phyloP scores from a whole-genome alignment of 1,140 invertebrate genomes.

The Drosophila rufa region DNA sequence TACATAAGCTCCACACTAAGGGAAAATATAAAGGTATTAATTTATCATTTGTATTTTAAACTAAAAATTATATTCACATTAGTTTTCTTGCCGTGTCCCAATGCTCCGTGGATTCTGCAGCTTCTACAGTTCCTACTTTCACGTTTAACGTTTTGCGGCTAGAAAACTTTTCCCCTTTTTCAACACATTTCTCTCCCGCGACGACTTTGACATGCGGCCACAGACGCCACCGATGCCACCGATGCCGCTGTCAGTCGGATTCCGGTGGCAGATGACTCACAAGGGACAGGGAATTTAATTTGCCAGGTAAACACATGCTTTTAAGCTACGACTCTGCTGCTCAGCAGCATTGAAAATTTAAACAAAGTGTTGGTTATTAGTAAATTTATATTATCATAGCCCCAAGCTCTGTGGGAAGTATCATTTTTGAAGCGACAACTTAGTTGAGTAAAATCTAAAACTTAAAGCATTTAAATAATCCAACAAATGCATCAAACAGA shows the following conservation, averaged over 20 bases:
- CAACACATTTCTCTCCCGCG: constrained; percentile 40
- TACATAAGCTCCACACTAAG: too few species aligned
- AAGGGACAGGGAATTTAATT: constrained; percentile 44
- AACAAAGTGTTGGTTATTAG: background rate
- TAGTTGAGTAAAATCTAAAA: background rate
- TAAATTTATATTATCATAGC: background rate
- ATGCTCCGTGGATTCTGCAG: constrained; percentile 17
- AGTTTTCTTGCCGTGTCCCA: background rate
- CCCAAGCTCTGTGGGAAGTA: background rate
- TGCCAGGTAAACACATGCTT: constrained; percentile 32
- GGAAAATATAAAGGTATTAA: too few species aligned
- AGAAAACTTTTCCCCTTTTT: constrained; percentile 74
- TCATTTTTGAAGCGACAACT: background rate
- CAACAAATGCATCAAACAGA: background rate
- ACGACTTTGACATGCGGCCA: constrained; percentile 73
- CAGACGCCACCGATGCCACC: constrained; percentile 27
- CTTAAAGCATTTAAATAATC: constrained; percentile 3
- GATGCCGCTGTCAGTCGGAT: constrained; percentile 59
- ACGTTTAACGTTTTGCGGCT: constrained; percentile 54
- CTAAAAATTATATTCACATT: too few species aligned
- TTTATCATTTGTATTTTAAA: background rate
- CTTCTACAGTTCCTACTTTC: constrained; percentile 20
- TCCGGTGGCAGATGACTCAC: constrained; percentile 77
- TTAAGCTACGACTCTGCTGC: background rate
- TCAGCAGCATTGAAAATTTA: background rate